These are phyloP conservation scores for Gorsachius magnificus DNA, from an alignment of 2,797 vertebrate species.

Conservation along the genomic window DNA sequence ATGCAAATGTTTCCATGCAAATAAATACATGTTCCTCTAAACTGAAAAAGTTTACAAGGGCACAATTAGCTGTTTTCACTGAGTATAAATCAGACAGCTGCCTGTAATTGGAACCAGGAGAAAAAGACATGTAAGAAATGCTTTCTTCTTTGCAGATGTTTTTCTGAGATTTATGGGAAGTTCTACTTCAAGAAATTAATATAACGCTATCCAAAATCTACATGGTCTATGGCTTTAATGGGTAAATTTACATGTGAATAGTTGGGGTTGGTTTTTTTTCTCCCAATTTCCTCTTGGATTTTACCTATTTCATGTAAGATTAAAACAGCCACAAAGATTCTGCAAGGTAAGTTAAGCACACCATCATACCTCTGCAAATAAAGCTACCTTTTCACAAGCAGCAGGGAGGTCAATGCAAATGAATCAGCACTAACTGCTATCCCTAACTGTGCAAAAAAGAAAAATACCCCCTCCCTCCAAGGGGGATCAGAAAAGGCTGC, in stretches of 20 bases:
- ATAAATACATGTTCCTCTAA: background rate
- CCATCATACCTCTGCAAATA: background rate
- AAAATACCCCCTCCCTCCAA: background rate
- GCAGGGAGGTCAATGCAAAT: background rate
- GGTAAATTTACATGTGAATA: conserved; percentile 4
- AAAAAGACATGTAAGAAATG: background rate
- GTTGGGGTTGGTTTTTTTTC: background rate
- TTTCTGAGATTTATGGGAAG: background rate
- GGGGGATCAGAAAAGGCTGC: background rate
- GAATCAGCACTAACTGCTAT: background rate
- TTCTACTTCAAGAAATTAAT: background rate
- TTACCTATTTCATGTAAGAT: background rate
- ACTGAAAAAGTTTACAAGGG: background rate
- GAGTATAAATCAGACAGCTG: conserved; percentile 30
- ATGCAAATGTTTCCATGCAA: background rate
- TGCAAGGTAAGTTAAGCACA: background rate
- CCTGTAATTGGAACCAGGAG: background rate
- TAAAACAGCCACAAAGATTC: background rate
- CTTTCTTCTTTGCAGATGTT: background rate
- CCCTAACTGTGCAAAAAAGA: background rate
- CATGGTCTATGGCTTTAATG: background rate
- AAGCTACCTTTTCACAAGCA: background rate
- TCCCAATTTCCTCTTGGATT: background rate
- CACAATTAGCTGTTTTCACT: background rate
- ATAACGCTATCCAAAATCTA: background rate